phyloP scores from a whole-genome alignment of 92 coral and sea anemone species.

The Palythoa caribaeorum region DNA sequence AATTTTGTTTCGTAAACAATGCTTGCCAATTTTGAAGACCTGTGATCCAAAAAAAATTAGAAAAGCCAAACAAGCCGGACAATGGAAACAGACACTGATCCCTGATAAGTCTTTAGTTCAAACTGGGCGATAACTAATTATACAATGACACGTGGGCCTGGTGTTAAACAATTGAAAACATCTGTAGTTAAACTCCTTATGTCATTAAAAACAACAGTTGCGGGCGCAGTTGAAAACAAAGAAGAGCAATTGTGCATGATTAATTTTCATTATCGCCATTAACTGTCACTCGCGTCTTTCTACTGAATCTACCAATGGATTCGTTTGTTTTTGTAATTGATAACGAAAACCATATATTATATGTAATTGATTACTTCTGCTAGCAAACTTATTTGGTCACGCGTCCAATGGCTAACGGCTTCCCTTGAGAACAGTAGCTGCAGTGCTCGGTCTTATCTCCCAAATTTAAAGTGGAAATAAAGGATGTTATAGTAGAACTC shows the following conservation, averaged over 20 bases:
- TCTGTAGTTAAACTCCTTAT: slow-evolving; percentile 24
- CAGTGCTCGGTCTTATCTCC: no score
- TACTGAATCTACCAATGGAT: background rate
- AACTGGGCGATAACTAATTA: slow-evolving; percentile 28
- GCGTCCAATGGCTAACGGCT: slow-evolving; percentile 19
- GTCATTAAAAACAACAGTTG: slow-evolving; percentile 43
- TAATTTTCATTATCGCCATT: slow-evolving; percentile 29
- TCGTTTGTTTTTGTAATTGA: slow-evolving; percentile 42
- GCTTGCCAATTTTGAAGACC: slow-evolving; percentile 41
- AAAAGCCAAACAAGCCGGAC: slow-evolving; percentile 4
- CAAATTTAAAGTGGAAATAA: no score
- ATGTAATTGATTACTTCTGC: slow-evolving; percentile 24
- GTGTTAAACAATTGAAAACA: slow-evolving; percentile 29
- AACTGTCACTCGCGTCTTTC: slow-evolving; percentile 37
- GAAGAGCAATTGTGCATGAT: slow-evolving; percentile 13
- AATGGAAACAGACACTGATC: slow-evolving; percentile 32
- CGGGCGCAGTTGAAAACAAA: slow-evolving; percentile 10
- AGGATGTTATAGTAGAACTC: no score
- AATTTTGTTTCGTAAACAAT: slow-evolving; percentile 28
- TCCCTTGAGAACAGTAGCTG: background rate
- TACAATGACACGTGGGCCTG: slow-evolving; percentile 39
- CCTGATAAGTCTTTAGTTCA: background rate
- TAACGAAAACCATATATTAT: slow-evolving; percentile 32
- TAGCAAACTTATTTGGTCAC: slow-evolving; percentile 22
- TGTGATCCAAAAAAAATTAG: slow-evolving; percentile 33